phyloP scores from a whole-genome alignment of 2,797 vertebrate genomes.

The Aythya fuligula region DNA sequence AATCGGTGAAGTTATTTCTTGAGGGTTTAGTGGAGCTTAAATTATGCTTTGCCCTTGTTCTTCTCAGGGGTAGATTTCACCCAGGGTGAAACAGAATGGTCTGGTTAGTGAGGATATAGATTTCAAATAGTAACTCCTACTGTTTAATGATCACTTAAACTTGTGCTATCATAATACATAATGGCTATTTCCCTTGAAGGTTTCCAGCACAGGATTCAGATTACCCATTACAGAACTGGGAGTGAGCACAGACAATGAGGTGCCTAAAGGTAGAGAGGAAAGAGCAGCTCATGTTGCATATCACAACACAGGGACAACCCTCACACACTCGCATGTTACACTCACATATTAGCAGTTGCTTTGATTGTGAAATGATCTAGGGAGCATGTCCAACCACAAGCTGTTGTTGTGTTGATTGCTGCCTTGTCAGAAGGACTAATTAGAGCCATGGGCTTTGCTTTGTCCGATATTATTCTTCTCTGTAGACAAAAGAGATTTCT shows the following conservation, averaged over 20 bases:
- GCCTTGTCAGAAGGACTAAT: not conserved
- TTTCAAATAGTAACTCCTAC: slow-evolving; percentile 21
- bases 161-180: not conserved
- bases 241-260: not conserved
- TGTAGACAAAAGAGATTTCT: not conserved
- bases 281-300: not conserved
- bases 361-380: not conserved
- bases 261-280: not conserved
- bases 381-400: accelerated
- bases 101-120: not conserved
- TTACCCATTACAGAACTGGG: not conserved
- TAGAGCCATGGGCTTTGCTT: not conserved
- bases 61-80: slow-evolving; percentile 1
- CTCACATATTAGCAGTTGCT: not conserved
- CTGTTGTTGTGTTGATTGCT: not conserved
- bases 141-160: slow-evolving; percentile 24
- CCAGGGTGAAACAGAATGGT: not conserved
- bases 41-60: slow-evolving; percentile 13
- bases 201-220: not conserved
- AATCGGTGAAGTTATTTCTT: not conserved
- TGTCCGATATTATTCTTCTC: not conserved
- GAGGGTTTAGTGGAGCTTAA: not conserved
- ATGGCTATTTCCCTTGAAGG: not conserved
- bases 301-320: accelerated
- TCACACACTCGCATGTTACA: accelerated